Conservation (phyloP, 2,113 vertebrate species). For the Peromyscus californicus region DNA sequence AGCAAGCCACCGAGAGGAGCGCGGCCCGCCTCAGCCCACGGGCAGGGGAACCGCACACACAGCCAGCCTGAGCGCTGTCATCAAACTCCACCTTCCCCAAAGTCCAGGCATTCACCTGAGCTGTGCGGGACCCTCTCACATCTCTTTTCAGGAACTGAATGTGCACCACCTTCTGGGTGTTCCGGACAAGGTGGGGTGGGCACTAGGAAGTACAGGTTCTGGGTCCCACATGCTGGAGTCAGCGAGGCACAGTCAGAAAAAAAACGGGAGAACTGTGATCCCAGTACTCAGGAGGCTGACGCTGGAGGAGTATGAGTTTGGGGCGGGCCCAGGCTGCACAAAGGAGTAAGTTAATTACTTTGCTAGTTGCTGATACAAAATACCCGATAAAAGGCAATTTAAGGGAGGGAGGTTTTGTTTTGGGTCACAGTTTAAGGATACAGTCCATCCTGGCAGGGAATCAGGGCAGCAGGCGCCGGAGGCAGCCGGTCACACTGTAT, state of each 20-base stretch:
- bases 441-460: background rate
- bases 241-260: background rate
- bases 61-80: accelerated
- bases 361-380: background rate
- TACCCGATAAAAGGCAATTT: background rate
- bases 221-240: background rate
- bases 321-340: background rate
- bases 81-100: background rate
- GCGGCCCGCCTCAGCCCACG: background rate
- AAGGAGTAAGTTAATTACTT: background rate
- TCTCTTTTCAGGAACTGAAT: background rate
- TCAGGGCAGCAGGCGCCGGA: background rate
- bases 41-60: background rate
- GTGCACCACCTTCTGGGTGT: background rate
- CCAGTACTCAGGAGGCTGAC: background rate
- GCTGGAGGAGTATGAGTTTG: background rate
- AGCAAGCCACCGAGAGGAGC: background rate
- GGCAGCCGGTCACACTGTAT: background rate
- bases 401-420: background rate
- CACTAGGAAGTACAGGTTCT: background rate
- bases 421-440: background rate
- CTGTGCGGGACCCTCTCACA: background rate
- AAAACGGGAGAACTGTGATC: background rate
- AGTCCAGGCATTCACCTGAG: background rate
- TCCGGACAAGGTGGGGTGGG: background rate